Evolutionary conservation across 2,888 invertebrate genomes (phyloP).

Genomic region (Aquatica leii): DNA sequence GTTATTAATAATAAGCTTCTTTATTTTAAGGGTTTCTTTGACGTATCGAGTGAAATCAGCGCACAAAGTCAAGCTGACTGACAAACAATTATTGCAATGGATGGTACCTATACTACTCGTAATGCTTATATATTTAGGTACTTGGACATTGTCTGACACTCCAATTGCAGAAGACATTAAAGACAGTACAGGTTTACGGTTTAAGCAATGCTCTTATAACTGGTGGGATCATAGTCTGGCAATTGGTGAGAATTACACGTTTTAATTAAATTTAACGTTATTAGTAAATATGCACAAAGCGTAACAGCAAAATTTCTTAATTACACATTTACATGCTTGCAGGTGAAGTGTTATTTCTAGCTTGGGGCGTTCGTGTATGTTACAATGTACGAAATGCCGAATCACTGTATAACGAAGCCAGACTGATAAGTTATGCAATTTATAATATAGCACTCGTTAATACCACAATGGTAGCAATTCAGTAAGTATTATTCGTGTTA

Average conservation of each 20-base stretch:
- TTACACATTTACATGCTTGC: constrained; percentile 41
- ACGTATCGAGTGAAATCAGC: constrained; percentile 94
- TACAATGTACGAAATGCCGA: constrained; percentile 90
- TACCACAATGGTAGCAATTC: constrained; percentile 90
- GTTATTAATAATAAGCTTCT: no score
- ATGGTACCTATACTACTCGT: constrained; percentile 91
- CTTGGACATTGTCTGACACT: constrained; percentile 90
- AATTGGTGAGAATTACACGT: constrained; percentile 72
- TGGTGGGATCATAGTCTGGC: constrained; percentile 96
- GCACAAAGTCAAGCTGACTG: constrained; percentile 90
- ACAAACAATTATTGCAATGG: constrained; percentile 91
- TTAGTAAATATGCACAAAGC: no score
- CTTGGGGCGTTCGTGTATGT: constrained; percentile 87
- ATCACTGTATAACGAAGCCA: constrained; percentile 91
- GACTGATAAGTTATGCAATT: constrained; percentile 91
- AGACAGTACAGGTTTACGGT: constrained; percentile 79
- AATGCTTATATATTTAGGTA: constrained; percentile 86
- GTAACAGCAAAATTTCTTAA: no score
- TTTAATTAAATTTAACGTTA: not conserved
- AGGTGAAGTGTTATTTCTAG: constrained; percentile 80
- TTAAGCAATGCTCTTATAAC: constrained; percentile 89
- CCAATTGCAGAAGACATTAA: constrained; percentile 82
- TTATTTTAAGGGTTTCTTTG: constrained; percentile 76
- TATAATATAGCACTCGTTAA: constrained; percentile 95
- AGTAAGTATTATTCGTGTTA: no score